phyloP scores from a whole-genome alignment of 2,797 vertebrate genomes.

The Sus cebifrons region DNA sequence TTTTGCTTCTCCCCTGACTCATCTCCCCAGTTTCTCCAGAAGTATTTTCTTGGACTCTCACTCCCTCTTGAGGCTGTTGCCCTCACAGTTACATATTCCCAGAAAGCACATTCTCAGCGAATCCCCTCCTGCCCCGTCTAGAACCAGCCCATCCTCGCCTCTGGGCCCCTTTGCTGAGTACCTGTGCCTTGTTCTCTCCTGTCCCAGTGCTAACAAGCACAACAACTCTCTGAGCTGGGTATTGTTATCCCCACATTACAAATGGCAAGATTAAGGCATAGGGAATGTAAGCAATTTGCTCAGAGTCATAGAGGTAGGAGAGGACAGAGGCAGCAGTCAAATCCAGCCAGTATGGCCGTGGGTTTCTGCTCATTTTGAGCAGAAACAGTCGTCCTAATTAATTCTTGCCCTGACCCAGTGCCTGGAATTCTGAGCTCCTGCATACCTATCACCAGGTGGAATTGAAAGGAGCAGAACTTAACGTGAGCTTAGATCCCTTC shows the following conservation, averaged over 20 bases:
- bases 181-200: neutral
- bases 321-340: neutral
- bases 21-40: neutral
- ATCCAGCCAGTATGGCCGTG: neutral
- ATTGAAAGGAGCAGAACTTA: neutral
- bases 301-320: neutral
- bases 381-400: neutral
- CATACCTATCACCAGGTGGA: constrained; percentile 68
- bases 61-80: neutral
- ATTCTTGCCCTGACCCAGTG: constrained; percentile 16
- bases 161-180: neutral
- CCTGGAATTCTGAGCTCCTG: constrained; percentile 59
- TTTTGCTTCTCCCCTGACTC: neutral
- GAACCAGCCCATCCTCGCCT: neutral
- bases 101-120: neutral
- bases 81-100: neutral
- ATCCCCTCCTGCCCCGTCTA: rapidly evolving
- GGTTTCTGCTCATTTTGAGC: constrained; percentile 44
- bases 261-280: neutral
- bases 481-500: neutral
- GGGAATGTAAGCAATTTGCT: neutral
- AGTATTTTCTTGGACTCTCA: neutral
- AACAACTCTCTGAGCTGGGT: neutral
- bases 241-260: neutral
- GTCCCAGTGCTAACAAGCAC: neutral